Base-by-base conservation (phyloP, 2,888 invertebrate genomes). In the Drosophila melanosoma region DNA sequence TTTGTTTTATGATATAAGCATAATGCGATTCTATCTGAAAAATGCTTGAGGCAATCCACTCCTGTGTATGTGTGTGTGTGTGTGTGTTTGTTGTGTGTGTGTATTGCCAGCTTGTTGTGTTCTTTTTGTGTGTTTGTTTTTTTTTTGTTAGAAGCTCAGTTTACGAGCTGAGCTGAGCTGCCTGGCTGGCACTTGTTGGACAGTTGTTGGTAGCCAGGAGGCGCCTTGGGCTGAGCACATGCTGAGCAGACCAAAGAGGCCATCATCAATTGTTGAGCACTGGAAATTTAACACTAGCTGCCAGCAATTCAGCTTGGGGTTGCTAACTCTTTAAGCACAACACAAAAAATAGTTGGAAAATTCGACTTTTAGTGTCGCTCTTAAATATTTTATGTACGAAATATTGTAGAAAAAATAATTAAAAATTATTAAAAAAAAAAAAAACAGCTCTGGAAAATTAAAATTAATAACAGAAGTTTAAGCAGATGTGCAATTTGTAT, bases 1-100 rank as follows among this genome's bases (percentile, higher is more conserved):
- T 73, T 79, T 80, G 81, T 80, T 64, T 73, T 73, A 73, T 79
- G 68, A 63, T 65, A 76, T 67, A 61, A 69, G 65, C 64, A 62
- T 51, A 64, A 64, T 67, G 74, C 69, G 63, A 26, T 26, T 40
- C 36, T 35, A 10, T 42, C 42, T 53, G 51, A 20, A 17, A 51
- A 52, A 45, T 40, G 53, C 64, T 53, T 23, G 2, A 40, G 58
- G 72, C 64, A 51, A 12, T 1, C n/a, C 51, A 52, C 49, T 3
- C 56, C 38, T 32, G 11, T 33, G 54, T 57, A 29, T 15, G 1
- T 29, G 35, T 36, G 51, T 32, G 11, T 26, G 38, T 29, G 23
- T 20, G 17, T 29, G 29, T n/a, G 20, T 32, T 48, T 56, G 32
- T 35, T 52, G 12, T n/a, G 20, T 32, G 56, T 56, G 42, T 35